Evolutionary conservation across 1,140 invertebrate species (phyloP).

Genomic region (Sycophila sp.): DNA sequence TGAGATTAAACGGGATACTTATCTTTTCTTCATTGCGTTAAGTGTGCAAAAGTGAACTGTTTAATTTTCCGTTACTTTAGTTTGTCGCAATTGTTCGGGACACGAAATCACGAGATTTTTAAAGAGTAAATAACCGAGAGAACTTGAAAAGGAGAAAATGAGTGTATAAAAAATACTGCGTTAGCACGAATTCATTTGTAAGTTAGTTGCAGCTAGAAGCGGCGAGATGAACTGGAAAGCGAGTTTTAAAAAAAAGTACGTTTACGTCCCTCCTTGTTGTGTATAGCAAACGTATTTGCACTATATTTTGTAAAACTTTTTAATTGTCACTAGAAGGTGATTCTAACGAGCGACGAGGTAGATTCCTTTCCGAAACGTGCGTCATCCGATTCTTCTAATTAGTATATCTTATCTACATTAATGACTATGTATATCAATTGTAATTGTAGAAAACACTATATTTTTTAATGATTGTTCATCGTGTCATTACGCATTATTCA

Average conservation of each 20-base stretch:
- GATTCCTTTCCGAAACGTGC: conserved; percentile 28
- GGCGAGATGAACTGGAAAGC: conserved; percentile 11
- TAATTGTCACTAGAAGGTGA: conserved; percentile 48
- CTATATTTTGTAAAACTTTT: conserved; percentile 64
- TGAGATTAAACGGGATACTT: conserved; percentile 16
- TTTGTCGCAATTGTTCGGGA: not conserved
- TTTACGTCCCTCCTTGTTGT: conserved; percentile 53
- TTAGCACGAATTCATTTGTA: conserved; percentile 16
- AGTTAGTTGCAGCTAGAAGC: conserved; percentile 21
- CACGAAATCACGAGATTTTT: conserved; percentile 15
- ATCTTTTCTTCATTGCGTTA: conserved; percentile 12
- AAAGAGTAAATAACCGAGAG: not conserved
- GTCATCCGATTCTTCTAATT: conserved; percentile 41
- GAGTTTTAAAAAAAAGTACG: conserved; percentile 27
- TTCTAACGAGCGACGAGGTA: conserved; percentile 26
- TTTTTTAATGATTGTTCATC: conserved; percentile 64
- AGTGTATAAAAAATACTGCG: conserved; percentile 27
- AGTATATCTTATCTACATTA: conserved; percentile 48
- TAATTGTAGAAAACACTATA: conserved; percentile 62
- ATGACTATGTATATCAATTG: conserved; percentile 50
- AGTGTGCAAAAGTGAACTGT: not conserved
- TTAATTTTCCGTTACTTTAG: conserved; percentile 9
- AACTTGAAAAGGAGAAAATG: not conserved
- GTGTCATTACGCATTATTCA: conserved; percentile 41
- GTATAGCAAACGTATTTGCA: conserved; percentile 59